Conservation (phyloP, 2,888 invertebrate species). For the Drosophila picticornis region DNA sequence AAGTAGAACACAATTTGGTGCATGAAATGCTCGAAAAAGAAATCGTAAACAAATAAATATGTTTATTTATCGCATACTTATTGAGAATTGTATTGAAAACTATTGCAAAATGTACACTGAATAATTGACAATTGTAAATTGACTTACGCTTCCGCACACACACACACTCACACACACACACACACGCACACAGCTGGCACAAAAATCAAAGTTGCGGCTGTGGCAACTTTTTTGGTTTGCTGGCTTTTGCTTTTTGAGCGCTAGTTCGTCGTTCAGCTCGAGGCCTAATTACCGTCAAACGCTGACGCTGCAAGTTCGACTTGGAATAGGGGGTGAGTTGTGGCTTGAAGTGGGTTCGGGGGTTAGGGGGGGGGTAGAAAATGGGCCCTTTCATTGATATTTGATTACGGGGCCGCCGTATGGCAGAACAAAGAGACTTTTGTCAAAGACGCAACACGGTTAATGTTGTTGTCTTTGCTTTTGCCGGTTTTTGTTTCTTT, state of each 20-base stretch:
- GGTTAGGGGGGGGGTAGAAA: background rate
- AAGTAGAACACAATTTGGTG: background rate
- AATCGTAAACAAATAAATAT: background rate
- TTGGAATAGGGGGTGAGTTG: background rate
- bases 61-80: too few relatives aligned
- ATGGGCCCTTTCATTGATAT: conserved; percentile 65
- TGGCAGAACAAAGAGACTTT: conserved; percentile 67
- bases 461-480: background rate
- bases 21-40: background rate
- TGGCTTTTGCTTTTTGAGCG: conserved; percentile 20
- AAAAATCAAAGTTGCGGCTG: conserved; percentile 7
- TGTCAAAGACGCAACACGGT: conserved; percentile 39
- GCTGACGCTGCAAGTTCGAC: conserved; percentile 39
- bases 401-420: conserved; percentile 64
- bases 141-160: conserved; percentile 8
- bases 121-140: conserved; percentile 23
- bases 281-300: conserved; percentile 62
- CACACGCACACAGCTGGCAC: conserved; percentile 7
- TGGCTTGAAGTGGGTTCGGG: background rate
- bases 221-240: conserved; percentile 3
- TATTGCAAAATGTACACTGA: conserved; percentile 2
- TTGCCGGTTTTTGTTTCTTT: conserved; percentile 4
- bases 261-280: conserved; percentile 24
- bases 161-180: background rate
- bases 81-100: background rate